Base-by-base conservation (phyloP, 1,140 invertebrate species). In the Dendroctonus ponderosae region DNA sequence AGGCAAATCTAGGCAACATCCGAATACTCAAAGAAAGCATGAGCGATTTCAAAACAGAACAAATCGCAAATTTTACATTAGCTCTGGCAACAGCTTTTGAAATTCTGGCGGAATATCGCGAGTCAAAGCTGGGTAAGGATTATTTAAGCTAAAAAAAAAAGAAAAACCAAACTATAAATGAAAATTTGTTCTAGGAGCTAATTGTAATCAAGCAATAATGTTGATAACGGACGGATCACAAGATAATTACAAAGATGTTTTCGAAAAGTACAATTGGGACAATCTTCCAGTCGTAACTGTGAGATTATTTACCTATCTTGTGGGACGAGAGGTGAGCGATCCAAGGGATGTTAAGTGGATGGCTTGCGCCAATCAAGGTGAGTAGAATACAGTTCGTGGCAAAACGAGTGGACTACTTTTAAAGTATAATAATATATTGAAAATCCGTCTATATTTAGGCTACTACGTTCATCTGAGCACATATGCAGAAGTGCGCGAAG, bases 1-100 rank as follows among this genome's bases (percentile, higher is more conserved):
- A 96, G 85, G 95, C 96, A 7, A 98, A 91, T 77, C 81, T 93
- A 67, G 91, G 90, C 67, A 98, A 98, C 79, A 84, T 97, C 43
- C 81, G 92, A 52, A 87, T 92, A 76, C 79, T 97, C 15, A 95
- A 95, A 79, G 83, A 88, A 63, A 87, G 85, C 14, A 88, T 97
- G 77, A 84, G 86, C 63, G 83, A 85, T 68, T 87, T 93, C 77
- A 83, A 87, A 68, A 96, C 94, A 6, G 88, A 87, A 71, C 89
- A 92, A 69, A 95, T 97, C 71, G 96, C 97, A 49, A 96, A 99
- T 80, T 98, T 98, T 82, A 91, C 92, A 7, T 82, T 89, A 68
- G 96, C 96, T 9, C 82, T 99, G 12, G 91, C 86, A 5, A 88
- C 85, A 73, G 96, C 96, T 0, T 99, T 99, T 81, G 87, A 93